Base-by-base conservation (phyloP, 2,113 vertebrate species). In the Sula dactylatra region DNA sequence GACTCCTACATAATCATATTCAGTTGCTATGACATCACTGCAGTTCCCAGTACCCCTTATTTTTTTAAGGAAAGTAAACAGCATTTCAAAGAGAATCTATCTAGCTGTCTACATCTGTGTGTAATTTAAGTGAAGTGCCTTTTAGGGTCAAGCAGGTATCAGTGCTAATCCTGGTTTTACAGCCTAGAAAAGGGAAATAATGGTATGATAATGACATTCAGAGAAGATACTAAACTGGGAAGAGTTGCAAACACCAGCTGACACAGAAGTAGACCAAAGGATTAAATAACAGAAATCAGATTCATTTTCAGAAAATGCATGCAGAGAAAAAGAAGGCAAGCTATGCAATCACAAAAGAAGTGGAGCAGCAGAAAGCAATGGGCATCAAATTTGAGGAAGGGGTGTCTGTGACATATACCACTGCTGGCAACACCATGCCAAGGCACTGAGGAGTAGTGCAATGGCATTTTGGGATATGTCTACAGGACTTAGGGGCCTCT, bases 11-110 rank as follows among this genome's bases (percentile, higher is more conserved):
- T 91, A 96, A 89, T 88, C 91, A 96, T 74, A 91, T 93, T 92
- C 95, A 94, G 95, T 97, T 97, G 95, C 95, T 96, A 96, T 96
- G 95, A 97, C 91, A 96, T 97, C 93, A 97, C 3, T 96, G 89
- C 89, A 96, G 89, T 74, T 95, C 81, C 83, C 84, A 93, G 58
- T 69, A 96, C 54, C 76, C 29, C 69, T 18, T 74, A 40, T 86
- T 69, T 59, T 92, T 96, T 93, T 89, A 95, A 70, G 86, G 74
- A 81, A 90, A 88, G 74, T 65, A 95, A 95, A 90, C 20, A 88
- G 55, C 84, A 62, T 94, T 93, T 71, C 54, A 90, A 86, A 80
- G n/a, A 88, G 22, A 82, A 82, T 47, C 45, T 74, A 59, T 24
- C 59, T 67, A 65, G 42, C 36, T 86, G 15, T 19, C 70, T 94